Evolutionary conservation across 30 jellyfish, hydroid and myxozoan genomes (phyloP), one percentile per base, ranked within the genome.

Genomic region (Hydractinia echinata): DNA sequence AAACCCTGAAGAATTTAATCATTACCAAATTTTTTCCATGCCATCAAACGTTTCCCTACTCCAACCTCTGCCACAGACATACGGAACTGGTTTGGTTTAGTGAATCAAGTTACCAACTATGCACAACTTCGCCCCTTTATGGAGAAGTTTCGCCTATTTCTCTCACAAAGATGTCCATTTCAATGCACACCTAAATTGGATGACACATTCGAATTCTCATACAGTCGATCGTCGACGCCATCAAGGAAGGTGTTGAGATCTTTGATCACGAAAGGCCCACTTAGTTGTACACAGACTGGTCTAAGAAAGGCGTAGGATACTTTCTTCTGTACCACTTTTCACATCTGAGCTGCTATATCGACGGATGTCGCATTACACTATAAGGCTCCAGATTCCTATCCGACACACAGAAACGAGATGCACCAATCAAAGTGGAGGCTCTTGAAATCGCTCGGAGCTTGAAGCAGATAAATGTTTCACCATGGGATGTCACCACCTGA

Each of bases 21-120:
- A 11, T 81, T 58, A 21, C 58, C 54, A 10, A 71, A 84, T 4
- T 18, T 21, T 64, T 49, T 71, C 8, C 52, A 69, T 20, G 82
- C 83, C 0, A 81, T 86, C 52, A 39, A 52, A 55, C 56, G 55
- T 66, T 86, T 86, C 54, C 92, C 95, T 10, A 86, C 2, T 30
- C 44, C 44, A 30, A 30, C 44, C 44, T 30, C 44, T 30, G 44
- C 44, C 44, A 30, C 2, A 30, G 44, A 30, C 44, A 30, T 30
- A 30, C 19, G 6, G 1, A 64, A 51, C 30, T 3, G 74, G n/a
- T 64, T 64, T 51, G 74, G 74, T 4, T 7, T 64, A 9, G 30
- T 64, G 30, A 8, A 64, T 51, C 73, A 62, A 62, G 73, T 62
- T 10, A 50, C 74, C 74, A 64, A 64, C 74, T 64, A 64, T 13